phyloP scores from a whole-genome alignment of 1,140 invertebrate species.

The Bathynomus jamesi region DNA sequence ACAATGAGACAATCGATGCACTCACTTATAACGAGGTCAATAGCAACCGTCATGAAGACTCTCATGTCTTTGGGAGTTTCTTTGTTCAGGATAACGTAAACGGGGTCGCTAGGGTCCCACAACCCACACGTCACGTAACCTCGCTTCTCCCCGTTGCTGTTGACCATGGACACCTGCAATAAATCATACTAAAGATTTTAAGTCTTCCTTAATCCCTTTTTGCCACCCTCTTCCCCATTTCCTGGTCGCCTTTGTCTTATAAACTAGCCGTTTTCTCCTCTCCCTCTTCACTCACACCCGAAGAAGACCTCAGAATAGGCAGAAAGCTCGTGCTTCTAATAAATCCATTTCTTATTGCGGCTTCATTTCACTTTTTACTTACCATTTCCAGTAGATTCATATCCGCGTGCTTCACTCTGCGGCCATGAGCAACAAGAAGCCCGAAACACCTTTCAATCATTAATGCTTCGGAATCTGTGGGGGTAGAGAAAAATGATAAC shows the following conservation, averaged over 20 bases:
- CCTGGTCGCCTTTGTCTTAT: not conserved
- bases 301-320: too few species aligned
- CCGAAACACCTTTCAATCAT: constrained; percentile 89
- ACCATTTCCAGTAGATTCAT: constrained; percentile 95
- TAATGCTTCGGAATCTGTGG: constrained; percentile 49
- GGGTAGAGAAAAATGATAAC: constrained; percentile 49
- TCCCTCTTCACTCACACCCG: too few species aligned
- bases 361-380: too few species aligned
- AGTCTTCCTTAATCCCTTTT: not conserved
- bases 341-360: too few species aligned
- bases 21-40: constrained; percentile 77
- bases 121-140: constrained; percentile 48
- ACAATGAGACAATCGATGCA: not conserved
- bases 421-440: constrained; percentile 81
- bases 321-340: too few species aligned
- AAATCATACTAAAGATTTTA: constrained; percentile 23
- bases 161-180: constrained; percentile 47
- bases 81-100: constrained; percentile 72
- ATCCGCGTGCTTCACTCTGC: constrained; percentile 86
- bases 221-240: not conserved
- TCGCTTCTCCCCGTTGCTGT: constrained; percentile 41
- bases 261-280: not conserved
- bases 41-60: constrained; percentile 90
- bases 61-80: constrained; percentile 67
- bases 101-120: constrained; percentile 78